Evolutionary conservation across 2,888 invertebrate species (phyloP), one percentile per base, ranked within the genome.

Genomic region (Dynastes tityus): DNA sequence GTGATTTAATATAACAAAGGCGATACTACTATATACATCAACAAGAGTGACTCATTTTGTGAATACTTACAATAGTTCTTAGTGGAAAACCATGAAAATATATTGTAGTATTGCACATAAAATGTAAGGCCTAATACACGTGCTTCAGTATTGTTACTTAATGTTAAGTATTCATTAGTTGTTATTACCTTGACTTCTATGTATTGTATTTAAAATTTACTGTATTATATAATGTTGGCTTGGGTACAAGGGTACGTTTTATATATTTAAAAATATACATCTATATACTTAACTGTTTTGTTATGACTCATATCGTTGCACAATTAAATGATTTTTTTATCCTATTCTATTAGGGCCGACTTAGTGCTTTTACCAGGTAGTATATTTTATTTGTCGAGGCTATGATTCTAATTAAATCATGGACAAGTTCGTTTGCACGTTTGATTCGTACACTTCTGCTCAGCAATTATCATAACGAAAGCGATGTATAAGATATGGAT

Each of bases 141-240:
- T 82, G 82, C 82, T 82, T 82, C 82, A 82, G 81, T 82, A 82
- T 82, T 82, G 80, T 81, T 73, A 78, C 73, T 70, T 78, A 78
- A 40, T 64, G 64, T 78, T 78, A 78, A 78, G 71, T 78, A 78
- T 64, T 78, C 58, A 76, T 61, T 78, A 70, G 78, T 78, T 78
- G 78, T 78, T 78, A 78, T 78, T 78, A 67, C 51, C 22, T 63
- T 70, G 49, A 70, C 70, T 73, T 78, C 70, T 73, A 51, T 68
- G 68, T 68, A 79, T 78, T 78, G 76, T 80, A 80, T 74, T 80
- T 77, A 71, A 80, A 71, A 71, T 78, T 75, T 74, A 49, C 49
- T 80, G 77, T 80, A 79, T 80, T 80, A 76, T 80, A 78, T 79
- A 78, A 76, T 78, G 79, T 80, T 80, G 77, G 80, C 80, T 80